A percentile compares a stretch with the other conserved stretches of the same genome.
Evolutionary conservation across 1,140 invertebrate species (phyloP).

Genomic region (Hyles vespertilio): DNA sequence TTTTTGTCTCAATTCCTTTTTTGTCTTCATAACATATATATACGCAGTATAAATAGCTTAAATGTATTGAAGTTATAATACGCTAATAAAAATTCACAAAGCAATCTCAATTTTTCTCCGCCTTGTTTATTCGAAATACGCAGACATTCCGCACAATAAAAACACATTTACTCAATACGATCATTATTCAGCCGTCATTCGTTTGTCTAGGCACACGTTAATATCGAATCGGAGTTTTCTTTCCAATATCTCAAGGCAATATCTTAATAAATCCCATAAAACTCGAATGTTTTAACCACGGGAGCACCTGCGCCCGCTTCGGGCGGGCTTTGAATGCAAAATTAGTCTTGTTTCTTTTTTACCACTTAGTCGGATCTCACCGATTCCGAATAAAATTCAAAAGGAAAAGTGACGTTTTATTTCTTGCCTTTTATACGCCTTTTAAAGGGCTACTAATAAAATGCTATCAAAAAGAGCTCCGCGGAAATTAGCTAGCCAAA

Average conservation of each 20-base stretch:
- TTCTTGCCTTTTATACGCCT: slow-evolving; percentile 34
- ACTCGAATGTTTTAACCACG: slow-evolving; percentile 69
- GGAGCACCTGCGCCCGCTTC: slow-evolving; percentile 61
- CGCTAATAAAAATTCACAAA: background rate
- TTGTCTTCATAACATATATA: too few relatives aligned
- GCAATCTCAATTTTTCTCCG: background rate
- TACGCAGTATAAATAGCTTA: too few relatives aligned
- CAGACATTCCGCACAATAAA: slow-evolving; percentile 16
- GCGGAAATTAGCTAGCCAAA: too few relatives aligned
- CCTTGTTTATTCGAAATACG: slow-evolving; percentile 10
- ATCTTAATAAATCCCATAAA: slow-evolving; percentile 74
- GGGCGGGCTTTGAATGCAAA: slow-evolving; percentile 68
- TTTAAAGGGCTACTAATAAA: slow-evolving; percentile 11
- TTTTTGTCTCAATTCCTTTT: too few relatives aligned
- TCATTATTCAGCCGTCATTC: slow-evolving; percentile 24
- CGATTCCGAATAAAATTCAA: slow-evolving; percentile 58
- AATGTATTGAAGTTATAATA: too few relatives aligned
- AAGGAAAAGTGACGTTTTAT: slow-evolving; percentile 53
- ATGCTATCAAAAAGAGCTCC: too few relatives aligned
- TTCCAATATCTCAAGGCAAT: slow-evolving; percentile 62
- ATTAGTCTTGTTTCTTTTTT: slow-evolving; percentile 74
- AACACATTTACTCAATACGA: slow-evolving; percentile 18
- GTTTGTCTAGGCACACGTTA: slow-evolving; percentile 26
- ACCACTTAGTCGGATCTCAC: slow-evolving; percentile 56
- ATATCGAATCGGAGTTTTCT: slow-evolving; percentile 44